Base-by-base conservation (phyloP, 2,113 vertebrate genomes). In the Psilopogon haemacephalus region DNA sequence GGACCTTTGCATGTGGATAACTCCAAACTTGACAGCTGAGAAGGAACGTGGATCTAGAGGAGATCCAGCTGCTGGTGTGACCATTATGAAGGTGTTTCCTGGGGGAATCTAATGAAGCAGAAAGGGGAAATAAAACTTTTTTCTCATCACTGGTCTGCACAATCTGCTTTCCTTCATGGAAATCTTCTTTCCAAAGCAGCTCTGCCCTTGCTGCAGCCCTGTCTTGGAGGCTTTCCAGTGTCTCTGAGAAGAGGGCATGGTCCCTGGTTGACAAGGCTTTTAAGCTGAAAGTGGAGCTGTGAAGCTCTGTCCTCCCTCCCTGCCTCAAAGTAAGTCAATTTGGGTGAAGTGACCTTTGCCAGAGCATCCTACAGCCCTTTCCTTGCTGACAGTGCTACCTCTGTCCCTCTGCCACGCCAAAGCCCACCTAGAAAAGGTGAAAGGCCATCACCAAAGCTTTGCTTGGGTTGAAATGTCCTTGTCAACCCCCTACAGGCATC, bases 211-310 rank as follows among this genome's bases (percentile, higher is more conserved):
- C 55, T 74, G 55, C 28, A 58, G 42, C 68, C 27, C 23, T 23
- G 13, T 9, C 42, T 75, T 64, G 74, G 74, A 79, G 55, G 48
- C 18, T 83, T 64, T 37, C 55, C 68, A 42, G 26, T 0, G 0
- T n/a, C 50, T 80, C 26, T 0, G 1, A 48, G 44, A 24, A 55
- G 32, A 82, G 21, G 21, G 15, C 1, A 1, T 1, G 3, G 55
- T 40, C 35, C n/a, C 28, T n/a, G 56, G 50, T 20, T 23, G n/a
- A 37, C 6, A 11, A 50, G 73, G 19, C 30, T 27, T 15, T 42
- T 17, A 30, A 65, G 16, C 38, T 75, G 63, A 38, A 55, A n/a
- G 19, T 59, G n/a, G 27, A 74, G 33, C 33, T 19, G 15, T 18
- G 21, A 0, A 0, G 11, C 59, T 33, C 44, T 65, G 30, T 21